A percentile compares a stretch with the other conserved stretches of the same genome.
phyloP scores from a whole-genome alignment of 2,113 vertebrate genomes.

The Paramisgurnus dabryanus region DNA sequence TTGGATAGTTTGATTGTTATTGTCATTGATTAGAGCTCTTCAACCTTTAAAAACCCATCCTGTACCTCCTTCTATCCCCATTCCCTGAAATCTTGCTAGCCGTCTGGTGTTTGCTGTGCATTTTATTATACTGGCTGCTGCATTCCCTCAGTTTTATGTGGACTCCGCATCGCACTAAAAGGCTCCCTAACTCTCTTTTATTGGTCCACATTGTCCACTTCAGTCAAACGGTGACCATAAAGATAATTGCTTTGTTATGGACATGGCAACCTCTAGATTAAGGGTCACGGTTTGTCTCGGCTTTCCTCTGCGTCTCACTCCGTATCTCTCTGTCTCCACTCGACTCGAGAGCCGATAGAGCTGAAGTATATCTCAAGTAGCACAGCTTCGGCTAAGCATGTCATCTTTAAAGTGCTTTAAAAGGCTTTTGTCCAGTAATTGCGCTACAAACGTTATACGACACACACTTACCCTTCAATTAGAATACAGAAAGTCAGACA shows the following conservation, averaged over 20 bases:
- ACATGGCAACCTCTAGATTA: conserved; percentile 17
- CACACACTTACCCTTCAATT: background rate
- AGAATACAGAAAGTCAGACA: conserved; percentile 8
- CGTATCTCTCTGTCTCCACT: conserved; percentile 21
- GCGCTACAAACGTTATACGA: background rate
- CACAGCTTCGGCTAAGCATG: background rate
- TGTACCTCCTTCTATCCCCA: background rate
- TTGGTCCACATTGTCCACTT: conserved; percentile 18
- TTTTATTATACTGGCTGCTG: background rate
- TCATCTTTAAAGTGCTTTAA: conserved; percentile 6
- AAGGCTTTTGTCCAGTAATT: background rate
- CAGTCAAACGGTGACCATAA: conserved; percentile 1
- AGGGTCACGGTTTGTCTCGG: conserved; percentile 40
- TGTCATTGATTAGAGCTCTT: background rate
- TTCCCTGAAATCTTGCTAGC: background rate
- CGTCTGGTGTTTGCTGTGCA: background rate
- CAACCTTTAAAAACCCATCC: background rate
- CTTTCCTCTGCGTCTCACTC: conserved; percentile 53
- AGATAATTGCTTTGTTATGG: conserved; percentile 41
- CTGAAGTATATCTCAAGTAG: conserved; percentile 12
- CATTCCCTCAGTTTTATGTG: background rate
- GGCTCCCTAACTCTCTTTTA: background rate
- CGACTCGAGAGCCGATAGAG: background rate
- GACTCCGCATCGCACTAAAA: conserved; percentile 9
- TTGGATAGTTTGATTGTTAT: background rate